Evolutionary conservation across 2,888 invertebrate species (phyloP).

Genomic region (Malacosoma neustria): DNA sequence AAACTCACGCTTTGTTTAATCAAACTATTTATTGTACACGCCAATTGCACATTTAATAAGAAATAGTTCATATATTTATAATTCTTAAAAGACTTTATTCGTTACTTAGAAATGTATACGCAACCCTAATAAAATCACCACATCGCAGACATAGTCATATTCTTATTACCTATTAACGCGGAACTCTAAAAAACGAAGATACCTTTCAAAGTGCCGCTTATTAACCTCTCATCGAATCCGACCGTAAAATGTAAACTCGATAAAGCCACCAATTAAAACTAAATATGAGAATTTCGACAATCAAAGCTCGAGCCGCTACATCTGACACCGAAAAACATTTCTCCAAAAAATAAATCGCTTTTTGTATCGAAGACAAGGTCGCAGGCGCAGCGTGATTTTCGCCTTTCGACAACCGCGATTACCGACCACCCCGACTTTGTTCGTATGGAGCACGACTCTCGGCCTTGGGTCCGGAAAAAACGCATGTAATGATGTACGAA

Average conservation of each 20-base stretch:
- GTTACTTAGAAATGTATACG: slow-evolving; percentile 8
- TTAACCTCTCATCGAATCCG: slow-evolving; percentile 73
- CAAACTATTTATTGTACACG: not conserved
- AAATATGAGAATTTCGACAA: slow-evolving; percentile 73
- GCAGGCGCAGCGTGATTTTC: slow-evolving; percentile 67
- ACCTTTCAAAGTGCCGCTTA: slow-evolving; percentile 73
- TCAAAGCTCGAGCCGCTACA: slow-evolving; percentile 72
- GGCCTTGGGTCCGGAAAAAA: slow-evolving; percentile 35
- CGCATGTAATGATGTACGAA: slow-evolving; percentile 29
- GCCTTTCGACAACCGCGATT: slow-evolving; percentile 58
- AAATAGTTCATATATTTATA: not conserved
- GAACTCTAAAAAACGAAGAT: slow-evolving; percentile 66
- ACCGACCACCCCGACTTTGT: slow-evolving; percentile 25
- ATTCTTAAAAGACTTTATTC: not conserved
- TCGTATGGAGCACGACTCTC: slow-evolving; percentile 23
- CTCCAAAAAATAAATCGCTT: slow-evolving; percentile 65
- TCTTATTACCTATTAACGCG: slow-evolving; percentile 53
- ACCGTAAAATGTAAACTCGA: slow-evolving; percentile 76
- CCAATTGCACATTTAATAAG: not conserved
- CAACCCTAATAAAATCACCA: slow-evolving; percentile 50
- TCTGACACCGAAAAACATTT: slow-evolving; percentile 68
- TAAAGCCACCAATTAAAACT: slow-evolving; percentile 76
- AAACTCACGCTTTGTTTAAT: not conserved
- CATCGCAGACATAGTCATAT: slow-evolving; percentile 45
- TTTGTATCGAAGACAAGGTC: slow-evolving; percentile 62